Base-by-base conservation (phyloP, 2,113 vertebrate species). In the Dipodomys ordii region DNA sequence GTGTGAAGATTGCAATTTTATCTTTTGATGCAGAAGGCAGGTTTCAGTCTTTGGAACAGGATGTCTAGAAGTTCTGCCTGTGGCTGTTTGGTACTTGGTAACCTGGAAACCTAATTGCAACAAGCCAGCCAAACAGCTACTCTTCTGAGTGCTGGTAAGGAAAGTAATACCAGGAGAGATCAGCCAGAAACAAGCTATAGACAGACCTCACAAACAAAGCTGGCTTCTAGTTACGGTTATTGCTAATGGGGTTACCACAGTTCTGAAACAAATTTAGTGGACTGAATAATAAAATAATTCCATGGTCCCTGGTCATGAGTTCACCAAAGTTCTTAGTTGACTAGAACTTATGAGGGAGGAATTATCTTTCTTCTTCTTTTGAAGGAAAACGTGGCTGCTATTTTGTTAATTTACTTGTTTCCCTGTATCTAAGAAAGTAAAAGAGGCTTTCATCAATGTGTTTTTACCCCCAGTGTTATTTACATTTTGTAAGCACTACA, bases 31-130 rank as follows among this genome's bases (percentile, higher is more conserved):
- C 62, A 8, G 12, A 22, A 9, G 76, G 27, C 62, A 88, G 84
- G 28, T 81, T 78, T 95, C 69, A 62, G 46, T 78, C n/a, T 96
- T 72, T 39, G 62, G 15, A 97, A 81, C 19, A 93, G 32, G 20
- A 7, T 71, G 32, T 95, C 93, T 91, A 71, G 35, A 69, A 91
- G 92, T 91, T 88, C 91, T 76, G 6, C 89, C 30, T 74, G 60
- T 67, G 20, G 30, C 95, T 98, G 97, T 98, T 98, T 98, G 95
- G 88, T 96, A 53, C 84, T 94, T 91, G 94, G 98, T 98, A 97
- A 97, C 98, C 90, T 97, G 96, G 98, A 96, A 97, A 98, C 98
- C 39, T 97, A 98, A 98, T 97, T 97, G 95, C 96, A 91, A 87
- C 73, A 97, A 97, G 91, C 39, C 65, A 16, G 95, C 68, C 78